Base-by-base conservation (phyloP, 2,888 invertebrate species). In the Drosophila sordidula region DNA sequence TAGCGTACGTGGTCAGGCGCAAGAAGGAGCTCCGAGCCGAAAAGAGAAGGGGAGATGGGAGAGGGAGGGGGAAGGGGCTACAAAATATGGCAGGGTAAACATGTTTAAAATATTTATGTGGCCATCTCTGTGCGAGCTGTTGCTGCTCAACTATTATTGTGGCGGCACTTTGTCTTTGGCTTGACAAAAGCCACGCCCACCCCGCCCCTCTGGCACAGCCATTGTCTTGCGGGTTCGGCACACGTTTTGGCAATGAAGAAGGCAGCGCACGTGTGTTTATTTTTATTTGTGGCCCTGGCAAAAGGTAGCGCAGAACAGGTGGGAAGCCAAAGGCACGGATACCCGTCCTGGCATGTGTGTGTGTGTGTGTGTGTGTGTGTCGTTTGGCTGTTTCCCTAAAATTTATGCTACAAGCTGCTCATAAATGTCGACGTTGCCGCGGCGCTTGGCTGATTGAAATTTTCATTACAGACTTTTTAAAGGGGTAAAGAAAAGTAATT, bases 181-280 rank as follows among this genome's bases (percentile, higher is more conserved):
- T 61, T 73, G 80, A 67, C 83, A 78, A 80, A 75, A 78, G 63
- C 77, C 63, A 61, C 72, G 59, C 54, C 39, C 51, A 39, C 14
- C 22, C 14, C 22, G 6, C 16, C 25, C 6, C 11, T n/a, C 22
- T 3, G 9, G 5, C 49, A 34, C 6, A 32, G n/a, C n/a, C 75
- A 54, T 50, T 74, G 63, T 67, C 51, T 46, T 73, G 79, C 50
- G 59, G 58, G 57, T 52, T 51, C 54, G 42, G 58, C 75, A 75
- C 87, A 87, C 87, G 88, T 87, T 87, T 87, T 68, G 76, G 82
- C 84, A 80, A 86, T 87, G 80, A 81, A 81, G 62, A 49, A 64
- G 65, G 62, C 72, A 59, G 61, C 57, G 65, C 66, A 85, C 80
- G 80, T 83, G 87, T 82, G 72, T 70, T 75, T 81, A 79, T 79